These are phyloP conservation scores for Heliconius hewitsoni DNA, from an alignment of 1,140 invertebrate genomes.

Conservation along the genomic window DNA sequence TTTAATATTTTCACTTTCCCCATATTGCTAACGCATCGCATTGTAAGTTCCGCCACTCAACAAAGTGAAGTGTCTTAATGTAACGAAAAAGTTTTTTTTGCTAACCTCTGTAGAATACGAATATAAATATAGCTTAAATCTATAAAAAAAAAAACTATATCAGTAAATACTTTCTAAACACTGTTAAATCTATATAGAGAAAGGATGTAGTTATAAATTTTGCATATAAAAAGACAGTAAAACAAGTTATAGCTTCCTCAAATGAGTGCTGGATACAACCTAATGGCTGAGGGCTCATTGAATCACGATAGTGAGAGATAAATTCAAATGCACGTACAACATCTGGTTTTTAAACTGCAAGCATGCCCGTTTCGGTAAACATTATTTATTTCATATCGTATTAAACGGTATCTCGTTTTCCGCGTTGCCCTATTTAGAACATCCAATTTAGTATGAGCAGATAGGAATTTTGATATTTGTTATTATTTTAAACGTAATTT, in stretches of 20 bases:
- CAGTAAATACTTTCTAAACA: not conserved
- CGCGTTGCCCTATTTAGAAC: conserved; percentile 5
- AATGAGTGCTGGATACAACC: conserved; percentile 10
- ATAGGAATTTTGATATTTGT: not conserved
- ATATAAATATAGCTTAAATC: not conserved
- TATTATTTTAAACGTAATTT: not conserved
- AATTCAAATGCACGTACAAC: conserved; percentile 50
- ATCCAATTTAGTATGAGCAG: not conserved
- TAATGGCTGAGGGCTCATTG: conserved; percentile 24
- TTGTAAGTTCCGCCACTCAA: too few species aligned
- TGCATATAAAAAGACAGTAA: conserved; percentile 18
- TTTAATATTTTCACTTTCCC: too few species aligned
- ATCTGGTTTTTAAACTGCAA: conserved; percentile 63
- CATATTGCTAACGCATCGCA: too few species aligned
- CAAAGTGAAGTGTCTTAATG: too few species aligned
- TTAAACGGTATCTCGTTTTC: not conserved
- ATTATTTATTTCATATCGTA: conserved; percentile 24
- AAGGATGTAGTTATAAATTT: conserved; percentile 8
- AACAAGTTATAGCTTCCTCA: conserved; percentile 30
- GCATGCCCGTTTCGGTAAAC: conserved; percentile 33
- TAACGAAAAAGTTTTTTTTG: too few species aligned
- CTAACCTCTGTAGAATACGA: too few species aligned
- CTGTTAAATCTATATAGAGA: not conserved
- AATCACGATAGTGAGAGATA: conserved; percentile 47
- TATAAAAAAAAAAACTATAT: not conserved